Conservation (phyloP, 2,113 vertebrate genomes). For the Phylloscopus trochilus region DNA sequence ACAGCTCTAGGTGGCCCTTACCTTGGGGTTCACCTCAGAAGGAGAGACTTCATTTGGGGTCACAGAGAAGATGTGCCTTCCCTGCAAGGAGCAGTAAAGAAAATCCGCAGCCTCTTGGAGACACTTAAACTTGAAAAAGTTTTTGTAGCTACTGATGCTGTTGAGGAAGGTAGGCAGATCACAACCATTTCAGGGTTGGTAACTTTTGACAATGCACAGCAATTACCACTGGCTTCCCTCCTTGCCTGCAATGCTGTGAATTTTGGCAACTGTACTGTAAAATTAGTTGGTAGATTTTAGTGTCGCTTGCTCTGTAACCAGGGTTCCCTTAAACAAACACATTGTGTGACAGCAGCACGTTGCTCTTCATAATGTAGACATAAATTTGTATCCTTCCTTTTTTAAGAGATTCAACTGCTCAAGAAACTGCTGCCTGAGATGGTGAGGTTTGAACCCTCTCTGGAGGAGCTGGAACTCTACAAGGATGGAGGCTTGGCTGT, state of each 20-base stretch:
- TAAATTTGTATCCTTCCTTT: neutral
- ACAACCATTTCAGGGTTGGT: neutral
- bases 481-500: conserved; percentile 93
- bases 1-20: conserved; percentile 87
- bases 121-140: conserved; percentile 80
- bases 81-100: conserved; percentile 83
- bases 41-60: conserved; percentile 96
- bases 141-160: conserved; percentile 93
- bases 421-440: conserved; percentile 84
- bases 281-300: neutral
- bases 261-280: neutral
- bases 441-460: conserved; percentile 84
- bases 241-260: neutral
- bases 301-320: neutral
- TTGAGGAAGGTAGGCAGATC: conserved; percentile 79
- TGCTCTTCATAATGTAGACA: neutral
- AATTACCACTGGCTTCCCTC: neutral
- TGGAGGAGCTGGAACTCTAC: conserved; percentile 86
- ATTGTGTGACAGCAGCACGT: accelerated
- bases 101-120: conserved; percentile 85
- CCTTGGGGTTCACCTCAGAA: conserved; percentile 88
- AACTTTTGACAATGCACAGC: neutral
- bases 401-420: conserved; percentile 83
- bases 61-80: conserved; percentile 93
- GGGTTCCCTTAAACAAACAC: neutral